Evolutionary conservation across 2,797 vertebrate genomes (phyloP).

Genomic region (Danio albolineatus): DNA sequence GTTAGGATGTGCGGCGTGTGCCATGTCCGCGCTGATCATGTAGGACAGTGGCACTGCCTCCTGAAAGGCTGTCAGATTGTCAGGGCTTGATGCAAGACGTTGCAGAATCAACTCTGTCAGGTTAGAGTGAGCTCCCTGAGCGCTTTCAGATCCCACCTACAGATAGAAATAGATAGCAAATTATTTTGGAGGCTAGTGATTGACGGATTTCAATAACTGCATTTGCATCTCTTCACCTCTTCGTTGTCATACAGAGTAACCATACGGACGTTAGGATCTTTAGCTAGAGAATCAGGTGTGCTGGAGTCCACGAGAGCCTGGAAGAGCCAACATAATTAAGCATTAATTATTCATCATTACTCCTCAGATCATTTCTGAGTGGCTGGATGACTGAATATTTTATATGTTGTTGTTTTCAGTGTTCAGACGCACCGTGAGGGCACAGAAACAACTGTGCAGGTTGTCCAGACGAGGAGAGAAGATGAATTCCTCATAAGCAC

Average conservation of each 20-base stretch:
- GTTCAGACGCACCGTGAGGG: slow-evolving; percentile 83
- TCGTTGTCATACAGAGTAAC: slow-evolving; percentile 93
- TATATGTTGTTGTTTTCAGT: slow-evolving; percentile 18
- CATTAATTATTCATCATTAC: slow-evolving; percentile 38
- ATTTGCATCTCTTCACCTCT: slow-evolving; percentile 78
- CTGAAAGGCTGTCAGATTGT: slow-evolving; percentile 90
- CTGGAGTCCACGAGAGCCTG: slow-evolving; percentile 91
- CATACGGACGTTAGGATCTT: slow-evolving; percentile 89
- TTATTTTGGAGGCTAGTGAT: background rate
- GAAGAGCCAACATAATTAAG: slow-evolving; percentile 16
- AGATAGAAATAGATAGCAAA: background rate
- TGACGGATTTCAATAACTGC: background rate
- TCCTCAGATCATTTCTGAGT: slow-evolving; percentile 21
- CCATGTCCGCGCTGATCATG: slow-evolving; percentile 98
- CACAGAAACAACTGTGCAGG: slow-evolving; percentile 97
- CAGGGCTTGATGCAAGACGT: slow-evolving; percentile 82
- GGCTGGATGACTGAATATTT: slow-evolving; percentile 28
- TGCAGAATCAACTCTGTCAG: slow-evolving; percentile 92
- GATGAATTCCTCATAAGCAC: slow-evolving; percentile 93
- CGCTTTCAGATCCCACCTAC: slow-evolving; percentile 94
- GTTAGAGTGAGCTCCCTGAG: slow-evolving; percentile 92
- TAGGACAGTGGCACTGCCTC: slow-evolving; percentile 91
- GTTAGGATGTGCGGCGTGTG: slow-evolving; percentile 96
- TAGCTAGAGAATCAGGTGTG: slow-evolving; percentile 77
- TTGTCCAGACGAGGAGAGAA: slow-evolving; percentile 95